phyloP scores from a whole-genome alignment of 1,140 invertebrate genomes.

The Pentalonia nigronervosa region DNA sequence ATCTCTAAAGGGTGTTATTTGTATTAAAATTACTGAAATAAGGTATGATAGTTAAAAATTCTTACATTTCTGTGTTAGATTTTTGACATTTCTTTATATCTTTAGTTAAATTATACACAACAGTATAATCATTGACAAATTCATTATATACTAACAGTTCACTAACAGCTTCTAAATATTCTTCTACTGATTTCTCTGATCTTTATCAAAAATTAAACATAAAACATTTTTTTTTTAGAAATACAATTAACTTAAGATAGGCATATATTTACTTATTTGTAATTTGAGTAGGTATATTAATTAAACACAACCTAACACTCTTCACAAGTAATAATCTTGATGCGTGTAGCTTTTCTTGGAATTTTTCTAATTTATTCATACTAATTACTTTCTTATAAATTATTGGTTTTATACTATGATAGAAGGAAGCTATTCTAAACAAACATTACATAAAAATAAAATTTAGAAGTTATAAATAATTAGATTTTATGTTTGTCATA shows the following conservation, averaged over 20 bases:
- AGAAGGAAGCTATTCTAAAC: constrained; percentile 45
- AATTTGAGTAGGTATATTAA: not conserved
- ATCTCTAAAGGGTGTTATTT: constrained; percentile 12
- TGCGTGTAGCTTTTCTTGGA: constrained; percentile 28
- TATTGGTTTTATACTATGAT: constrained; percentile 25
- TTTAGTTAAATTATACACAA: constrained; percentile 8
- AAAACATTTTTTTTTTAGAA: not conserved
- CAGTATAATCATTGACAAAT: constrained; percentile 44
- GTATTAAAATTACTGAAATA: not conserved
- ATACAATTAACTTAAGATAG: not conserved
- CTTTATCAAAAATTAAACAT: constrained; percentile 1
- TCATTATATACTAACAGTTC: constrained; percentile 36
- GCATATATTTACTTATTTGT: constrained; percentile 35
- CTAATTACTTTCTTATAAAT: constrained; percentile 16
- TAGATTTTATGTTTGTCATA: not conserved
- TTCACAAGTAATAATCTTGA: constrained; percentile 41
- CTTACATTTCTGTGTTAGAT: not conserved
- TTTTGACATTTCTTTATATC: constrained; percentile 42
- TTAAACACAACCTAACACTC: constrained; percentile 23
- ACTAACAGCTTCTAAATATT: constrained; percentile 36
- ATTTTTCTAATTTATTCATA: constrained; percentile 46
- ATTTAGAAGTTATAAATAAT: not conserved
- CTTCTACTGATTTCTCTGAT: not conserved
- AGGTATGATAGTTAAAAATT: not conserved
- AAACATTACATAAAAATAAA: constrained; percentile 3